phyloP scores from a whole-genome alignment of 53 echinoderm and acorn worm genomes.

The Stichopus horrens region DNA sequence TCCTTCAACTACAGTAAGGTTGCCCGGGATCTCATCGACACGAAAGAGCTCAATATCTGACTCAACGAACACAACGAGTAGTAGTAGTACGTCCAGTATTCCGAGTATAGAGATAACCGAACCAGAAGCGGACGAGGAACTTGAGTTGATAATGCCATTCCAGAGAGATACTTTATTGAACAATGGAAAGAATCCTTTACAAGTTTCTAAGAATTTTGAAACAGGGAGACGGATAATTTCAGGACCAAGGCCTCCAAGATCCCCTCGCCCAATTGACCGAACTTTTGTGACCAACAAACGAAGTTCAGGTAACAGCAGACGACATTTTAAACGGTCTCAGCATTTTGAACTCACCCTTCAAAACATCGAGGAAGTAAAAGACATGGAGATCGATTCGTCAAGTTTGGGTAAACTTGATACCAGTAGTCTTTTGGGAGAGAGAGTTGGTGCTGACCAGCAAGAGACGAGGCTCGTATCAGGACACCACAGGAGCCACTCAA shows the following conservation, averaged over 20 bases:
- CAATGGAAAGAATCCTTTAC: neutral
- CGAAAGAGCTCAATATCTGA: neutral
- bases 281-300: neutral
- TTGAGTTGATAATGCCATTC: neutral
- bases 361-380: conserved; percentile 62
- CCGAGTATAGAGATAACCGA: conserved; percentile 33
- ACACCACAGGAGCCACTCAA: conserved; percentile 35
- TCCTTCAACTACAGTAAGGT: neutral
- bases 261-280: conserved; percentile 26
- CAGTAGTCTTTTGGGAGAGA: neutral
- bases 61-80: conserved; percentile 15
- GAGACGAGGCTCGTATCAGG: neutral
- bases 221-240: neutral
- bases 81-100: conserved; percentile 19
- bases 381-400: neutral
- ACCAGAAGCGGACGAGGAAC: conserved; percentile 17
- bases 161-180: neutral
- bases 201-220: neutral
- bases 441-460: neutral
- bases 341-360: conserved; percentile 71
- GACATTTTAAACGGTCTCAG: conserved; percentile 50
- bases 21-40: conserved; percentile 11
- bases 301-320: neutral
- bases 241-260: conserved; percentile 46
- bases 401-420: neutral